Evolutionary conservation across 2,797 vertebrate species (phyloP).

Genomic region (Rhinichthys osculus): DNA sequence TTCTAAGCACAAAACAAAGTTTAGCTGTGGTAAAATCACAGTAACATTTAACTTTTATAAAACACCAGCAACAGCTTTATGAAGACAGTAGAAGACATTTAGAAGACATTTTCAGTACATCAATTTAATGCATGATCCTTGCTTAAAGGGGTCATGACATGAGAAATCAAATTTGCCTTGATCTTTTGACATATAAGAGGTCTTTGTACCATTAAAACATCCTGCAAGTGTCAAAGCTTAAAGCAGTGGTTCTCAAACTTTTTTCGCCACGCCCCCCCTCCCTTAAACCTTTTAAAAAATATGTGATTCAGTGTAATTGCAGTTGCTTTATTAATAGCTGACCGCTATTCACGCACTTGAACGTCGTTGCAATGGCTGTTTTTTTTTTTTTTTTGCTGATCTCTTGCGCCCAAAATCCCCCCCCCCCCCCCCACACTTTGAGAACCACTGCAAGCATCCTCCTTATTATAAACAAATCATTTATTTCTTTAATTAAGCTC

Average conservation of each 20-base stretch:
- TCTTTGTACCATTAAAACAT: neutral
- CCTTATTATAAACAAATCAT: neutral
- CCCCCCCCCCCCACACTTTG: too few relatives aligned
- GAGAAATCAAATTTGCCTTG: neutral
- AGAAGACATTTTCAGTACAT: neutral
- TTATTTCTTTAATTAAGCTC: neutral
- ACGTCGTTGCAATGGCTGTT: too few relatives aligned
- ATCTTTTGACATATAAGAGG: neutral
- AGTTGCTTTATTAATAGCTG: too few relatives aligned
- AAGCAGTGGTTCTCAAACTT: too few relatives aligned
- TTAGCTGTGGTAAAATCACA: neutral
- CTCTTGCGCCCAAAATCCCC: too few relatives aligned
- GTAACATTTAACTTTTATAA: neutral
- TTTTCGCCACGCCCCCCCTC: too few relatives aligned
- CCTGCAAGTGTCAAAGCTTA: too few relatives aligned
- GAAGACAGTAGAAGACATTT: neutral
- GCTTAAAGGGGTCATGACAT: neutral
- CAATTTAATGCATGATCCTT: neutral
- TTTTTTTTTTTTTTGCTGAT: too few relatives aligned
- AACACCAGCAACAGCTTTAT: neutral
- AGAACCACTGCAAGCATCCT: neutral
- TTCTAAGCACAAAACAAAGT: neutral
- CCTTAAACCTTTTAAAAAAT: too few relatives aligned
- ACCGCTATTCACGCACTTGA: too few relatives aligned
- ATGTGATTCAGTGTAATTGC: too few relatives aligned